Evolutionary conservation across 2,888 invertebrate genomes (phyloP), one percentile per base, ranked within the genome.

Genomic region (Nomada fucata): DNA sequence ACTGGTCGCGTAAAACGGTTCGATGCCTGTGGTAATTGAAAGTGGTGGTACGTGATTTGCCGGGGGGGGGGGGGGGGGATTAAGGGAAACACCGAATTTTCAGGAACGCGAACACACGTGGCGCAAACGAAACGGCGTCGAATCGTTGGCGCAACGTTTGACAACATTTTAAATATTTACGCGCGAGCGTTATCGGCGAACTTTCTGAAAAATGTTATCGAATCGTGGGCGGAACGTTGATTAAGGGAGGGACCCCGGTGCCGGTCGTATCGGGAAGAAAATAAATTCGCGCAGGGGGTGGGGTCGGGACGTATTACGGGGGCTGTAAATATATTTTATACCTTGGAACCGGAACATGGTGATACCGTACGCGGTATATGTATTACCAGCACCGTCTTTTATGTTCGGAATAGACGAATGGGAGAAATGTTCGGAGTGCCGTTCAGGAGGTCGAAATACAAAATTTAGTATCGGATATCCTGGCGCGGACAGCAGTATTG

Each of bases 131-230:
- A 68, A 53, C 53, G 55, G 53, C 36, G 36, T 36, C 44, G 29
- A 55, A 55, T 60, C 70, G 23, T 53, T 18, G 36, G 57, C 13
- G 18, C 44, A 44, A 10, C 29, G 55, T 67, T 67, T 67, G 71
- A 72, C 67, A 55, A 63, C 76, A 76, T 63, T 63, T 55, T 63
- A 69, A 57, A 77, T 71, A 59, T 77, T 77, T 61, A 65, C 42
- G 65, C 55, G 55, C 42, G n/a, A 36, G 53, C 70, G 53, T 64
- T 60, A 55, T 23, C 3, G 50, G 44, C 42, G 36, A 36, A 7
- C 36, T 36, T 36, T 0, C 36, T 52, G 61, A 23, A 55, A 50
- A 71, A 71, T 44, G 57, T 67, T 61, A 2, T 7, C 18, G 26
- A 18, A 15, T 55, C 36, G 50, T 11, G 29, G 26, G 76, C 68